These are phyloP conservation scores for Trissolcus brochymenae DNA, from an alignment of 2,888 invertebrate genomes.

Conservation along the genomic window DNA sequence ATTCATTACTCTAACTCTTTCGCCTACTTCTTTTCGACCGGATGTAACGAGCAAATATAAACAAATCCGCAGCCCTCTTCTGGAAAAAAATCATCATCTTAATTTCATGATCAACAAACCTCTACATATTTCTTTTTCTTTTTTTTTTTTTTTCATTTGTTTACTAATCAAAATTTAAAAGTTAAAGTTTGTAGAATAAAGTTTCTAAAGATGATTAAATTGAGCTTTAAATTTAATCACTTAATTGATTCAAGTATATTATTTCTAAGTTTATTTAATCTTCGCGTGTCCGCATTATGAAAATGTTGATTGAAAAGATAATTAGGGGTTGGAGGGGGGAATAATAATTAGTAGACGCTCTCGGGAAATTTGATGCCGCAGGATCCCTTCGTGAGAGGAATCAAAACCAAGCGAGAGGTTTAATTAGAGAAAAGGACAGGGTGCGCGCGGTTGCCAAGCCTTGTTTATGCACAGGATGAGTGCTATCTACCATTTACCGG, in stretches of 20 bases:
- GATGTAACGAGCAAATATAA: conserved; percentile 19
- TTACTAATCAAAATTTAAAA: too few species aligned
- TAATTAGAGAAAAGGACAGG: conserved; percentile 49
- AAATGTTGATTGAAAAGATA: conserved; percentile 41
- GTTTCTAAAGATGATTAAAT: too few species aligned
- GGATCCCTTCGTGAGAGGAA: conserved; percentile 38
- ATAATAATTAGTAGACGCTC: conserved; percentile 33
- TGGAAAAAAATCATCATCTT: too few species aligned
- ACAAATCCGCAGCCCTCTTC: conserved; percentile 2
- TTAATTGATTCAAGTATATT: background rate
- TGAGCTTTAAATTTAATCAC: too few species aligned
- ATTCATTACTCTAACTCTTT: conserved; percentile 25
- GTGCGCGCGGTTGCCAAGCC: conserved; percentile 34
- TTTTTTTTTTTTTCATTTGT: too few species aligned
- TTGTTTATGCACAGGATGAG: conserved; percentile 17
- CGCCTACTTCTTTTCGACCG: conserved; percentile 10
- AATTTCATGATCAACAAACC: too few species aligned
- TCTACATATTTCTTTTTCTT: too few species aligned
- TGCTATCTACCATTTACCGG: too few species aligned
- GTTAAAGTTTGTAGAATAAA: too few species aligned
- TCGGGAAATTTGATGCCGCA: conserved; percentile 34
- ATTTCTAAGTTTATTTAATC: background rate
- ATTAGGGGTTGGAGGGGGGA: conserved; percentile 9
- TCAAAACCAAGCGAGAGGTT: conserved; percentile 41
- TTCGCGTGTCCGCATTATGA: conserved; percentile 19